Conservation (phyloP, 2,797 vertebrate genomes). For the Vireo griseus region DNA sequence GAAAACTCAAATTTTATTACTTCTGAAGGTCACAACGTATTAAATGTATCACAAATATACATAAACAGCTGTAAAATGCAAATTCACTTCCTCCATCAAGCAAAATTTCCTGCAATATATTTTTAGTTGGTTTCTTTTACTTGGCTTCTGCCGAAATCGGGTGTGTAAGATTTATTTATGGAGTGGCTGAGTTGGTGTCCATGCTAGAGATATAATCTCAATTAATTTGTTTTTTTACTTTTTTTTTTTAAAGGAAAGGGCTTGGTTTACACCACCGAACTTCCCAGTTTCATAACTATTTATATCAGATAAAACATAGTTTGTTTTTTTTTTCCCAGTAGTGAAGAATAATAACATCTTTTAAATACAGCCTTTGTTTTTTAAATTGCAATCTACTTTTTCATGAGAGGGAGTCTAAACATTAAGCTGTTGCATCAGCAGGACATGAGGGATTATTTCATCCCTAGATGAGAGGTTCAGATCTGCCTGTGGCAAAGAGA, state of each 20-base stretch:
- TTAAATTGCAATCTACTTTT: neutral
- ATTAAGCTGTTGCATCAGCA: neutral
- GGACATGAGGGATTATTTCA: accelerated
- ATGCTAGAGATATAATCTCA: neutral
- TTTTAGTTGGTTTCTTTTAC: neutral
- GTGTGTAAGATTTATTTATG: neutral
- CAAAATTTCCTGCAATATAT: neutral
- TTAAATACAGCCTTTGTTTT: neutral
- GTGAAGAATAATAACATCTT: neutral
- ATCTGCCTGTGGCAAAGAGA: neutral
- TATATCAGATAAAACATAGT: neutral
- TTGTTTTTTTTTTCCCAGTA: accelerated
- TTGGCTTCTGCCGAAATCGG: neutral
- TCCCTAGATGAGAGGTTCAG: neutral
- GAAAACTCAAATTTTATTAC: neutral
- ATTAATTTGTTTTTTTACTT: neutral
- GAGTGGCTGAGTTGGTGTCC: neutral
- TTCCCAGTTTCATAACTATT: neutral
- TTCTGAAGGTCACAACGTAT: neutral
- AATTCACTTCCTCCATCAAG: neutral
- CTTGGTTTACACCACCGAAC: neutral
- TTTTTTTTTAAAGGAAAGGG: neutral
- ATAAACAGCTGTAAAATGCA: neutral
- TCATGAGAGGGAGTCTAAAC: neutral
- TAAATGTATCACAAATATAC: neutral